Conservation (phyloP, 2,888 invertebrate species). For the Ypsolopha scabrella region DNA sequence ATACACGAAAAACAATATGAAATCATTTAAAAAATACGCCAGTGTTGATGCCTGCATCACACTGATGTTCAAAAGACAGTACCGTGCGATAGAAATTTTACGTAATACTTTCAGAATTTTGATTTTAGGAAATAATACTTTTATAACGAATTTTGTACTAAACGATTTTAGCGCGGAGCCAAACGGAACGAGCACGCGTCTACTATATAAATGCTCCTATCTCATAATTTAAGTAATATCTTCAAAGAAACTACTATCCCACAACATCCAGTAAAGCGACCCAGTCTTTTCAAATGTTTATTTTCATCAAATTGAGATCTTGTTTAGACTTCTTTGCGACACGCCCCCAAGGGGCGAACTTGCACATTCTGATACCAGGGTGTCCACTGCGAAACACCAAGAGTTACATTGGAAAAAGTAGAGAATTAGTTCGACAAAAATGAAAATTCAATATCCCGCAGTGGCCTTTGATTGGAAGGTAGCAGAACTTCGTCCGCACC, state of each 20-base stretch:
- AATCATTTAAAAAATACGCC: background rate
- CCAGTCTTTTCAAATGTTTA: conserved; percentile 69
- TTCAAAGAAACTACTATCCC: conserved; percentile 66
- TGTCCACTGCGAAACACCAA: conserved; percentile 15
- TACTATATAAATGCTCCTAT: conserved; percentile 62
- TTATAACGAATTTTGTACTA: conserved; percentile 59
- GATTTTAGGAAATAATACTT: conserved; percentile 64
- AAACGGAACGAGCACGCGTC: conserved; percentile 29
- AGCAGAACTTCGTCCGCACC: background rate
- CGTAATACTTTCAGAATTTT: conserved; percentile 64
- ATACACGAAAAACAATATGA: background rate
- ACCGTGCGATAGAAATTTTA: conserved; percentile 37
- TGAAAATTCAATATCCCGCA: no score
- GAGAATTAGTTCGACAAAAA: no score
- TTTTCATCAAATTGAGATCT: conserved; percentile 72
- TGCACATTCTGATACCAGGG: conserved; percentile 17
- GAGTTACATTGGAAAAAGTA: background rate
- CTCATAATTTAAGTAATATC: conserved; percentile 67
- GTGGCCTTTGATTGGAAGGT: no score
- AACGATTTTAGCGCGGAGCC: conserved; percentile 32
- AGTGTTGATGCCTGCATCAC: background rate
- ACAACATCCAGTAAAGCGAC: conserved; percentile 71
- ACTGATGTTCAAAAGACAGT: background rate
- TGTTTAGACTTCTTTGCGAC: conserved; percentile 64
- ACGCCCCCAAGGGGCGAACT: conserved; percentile 25